Evolutionary conservation across 1,140 invertebrate genomes (phyloP), one percentile per base, ranked within the genome.

Genomic region (Bombus breviceps): DNA sequence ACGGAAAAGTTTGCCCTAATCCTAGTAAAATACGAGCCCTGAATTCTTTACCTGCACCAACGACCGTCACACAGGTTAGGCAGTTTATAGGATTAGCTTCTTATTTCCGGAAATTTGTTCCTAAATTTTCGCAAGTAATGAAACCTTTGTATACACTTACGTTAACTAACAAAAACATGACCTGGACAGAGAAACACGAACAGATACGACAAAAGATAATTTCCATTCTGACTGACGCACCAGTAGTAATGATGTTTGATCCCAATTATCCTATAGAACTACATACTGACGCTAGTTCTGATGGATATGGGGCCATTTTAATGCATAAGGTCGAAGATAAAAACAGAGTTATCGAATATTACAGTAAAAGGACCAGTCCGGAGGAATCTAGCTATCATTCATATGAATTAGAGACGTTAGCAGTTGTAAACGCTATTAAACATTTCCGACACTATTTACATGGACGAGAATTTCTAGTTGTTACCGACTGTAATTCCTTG

Each of bases 401-500:
- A 0, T 10, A 39, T 0, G 39, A 39, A 39, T 0, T 39, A 39
- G 39, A 39, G 1, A 39, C 0, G 0, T 10, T 39, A 0, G 39
- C 39, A 39, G 0, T 39, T 0, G 39, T 39, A 1, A 39, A 39
- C 8, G 8, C 8, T 9, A 0, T 10, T 0, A 10, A 39, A 1
- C 8, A 39, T 0, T 39, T 39, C 0, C 39, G 8, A 0, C 8
- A 39, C 0, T 39, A 39, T 0, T 9, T 39, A 1, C 8, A 39
- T 0, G 39, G 39, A 10, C 39, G 0, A 8, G 8, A 39, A 10
- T 39, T 39, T 39, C 39, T 39, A 0, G 0, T 39, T 0, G 39
- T 39, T 1, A 1, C 39, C 0, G 39, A 39, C 2, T 39, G 39
- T 0, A 39, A 39, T 0, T 1, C 39, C 0, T 1, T 39, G 39